A percentile compares a stretch with the other conserved stretches of the same genome.
Evolutionary conservation across 2,888 invertebrate species (phyloP).

Genomic region (Argyra leucocephala): DNA sequence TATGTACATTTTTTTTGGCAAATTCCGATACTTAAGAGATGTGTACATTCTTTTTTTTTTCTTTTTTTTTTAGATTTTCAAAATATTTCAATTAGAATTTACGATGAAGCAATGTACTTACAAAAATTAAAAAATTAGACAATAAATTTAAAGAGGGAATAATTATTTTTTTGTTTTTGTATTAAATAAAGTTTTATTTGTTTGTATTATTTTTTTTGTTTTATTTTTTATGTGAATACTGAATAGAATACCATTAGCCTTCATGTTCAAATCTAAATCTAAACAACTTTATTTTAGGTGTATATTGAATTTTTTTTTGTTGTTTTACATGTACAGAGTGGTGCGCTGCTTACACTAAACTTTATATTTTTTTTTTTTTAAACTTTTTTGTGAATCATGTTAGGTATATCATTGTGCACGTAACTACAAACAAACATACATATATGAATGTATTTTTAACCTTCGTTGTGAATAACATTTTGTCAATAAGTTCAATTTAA

Average conservation of each 20-base stretch:
- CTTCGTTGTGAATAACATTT: not conserved
- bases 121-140: no score
- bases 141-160: not conserved
- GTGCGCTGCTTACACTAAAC: no score
- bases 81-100: no score
- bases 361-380: no score
- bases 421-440: not conserved
- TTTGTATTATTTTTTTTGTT: not conserved
- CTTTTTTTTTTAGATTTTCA: no score
- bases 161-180: not conserved
- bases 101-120: no score
- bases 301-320: no score
- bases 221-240: not conserved
- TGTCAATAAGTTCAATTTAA: not conserved
- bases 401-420: not conserved
- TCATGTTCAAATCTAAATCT: not conserved
- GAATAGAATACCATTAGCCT: constrained; percentile 6
- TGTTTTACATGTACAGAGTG: not conserved
- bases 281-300: constrained; percentile 3
- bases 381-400: not conserved
- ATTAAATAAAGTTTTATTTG: not conserved
- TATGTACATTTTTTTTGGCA: no score
- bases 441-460: not conserved
- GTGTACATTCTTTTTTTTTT: no score
- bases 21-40: no score